Evolutionary conservation across 1,140 invertebrate genomes (phyloP), one percentile per base, ranked within the genome.

Genomic region (Solenopsis invicta): DNA sequence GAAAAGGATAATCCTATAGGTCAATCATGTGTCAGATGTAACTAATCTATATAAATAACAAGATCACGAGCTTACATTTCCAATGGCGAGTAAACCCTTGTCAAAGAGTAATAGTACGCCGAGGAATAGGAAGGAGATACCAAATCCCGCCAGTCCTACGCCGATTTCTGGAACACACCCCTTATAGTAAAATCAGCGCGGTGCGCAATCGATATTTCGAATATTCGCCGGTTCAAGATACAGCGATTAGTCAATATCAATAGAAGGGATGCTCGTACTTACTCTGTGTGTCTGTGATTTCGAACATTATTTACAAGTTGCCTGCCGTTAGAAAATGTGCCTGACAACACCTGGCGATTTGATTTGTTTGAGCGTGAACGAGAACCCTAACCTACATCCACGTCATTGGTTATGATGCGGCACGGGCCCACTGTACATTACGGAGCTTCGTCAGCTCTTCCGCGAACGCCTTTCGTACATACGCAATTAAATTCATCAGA

Each of bases 101-200:
- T 99, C 99, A 96, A 99, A 99, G 21, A 99, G 96, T 64, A 99
- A 96, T 56, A 99, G 92, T 71, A 99, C 97, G 77, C 99, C 99
- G 24, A 99, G 96, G 92, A 99, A 99, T 24, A 99, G 96, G 93
- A 99, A 99, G 67, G 98, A 97, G 90, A 99, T 97, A 16, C 99
- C 99, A 96, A 99, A 99, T 54, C 98, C 98, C 54, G 99, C 98
- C 69, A 99, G 96, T 18, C 99, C 99, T 54, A 99, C 98, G 62
- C 99, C 99, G 94, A 99, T 99, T 96, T 99, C 98, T 99, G 94
- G 86, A 91, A 92, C 24, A 78, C 50, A 87, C 76, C 37, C 54
- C 24, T 64, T 45, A 37, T 10, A 21, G 54, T 56, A 56, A 9
- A 56, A 56, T 56, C 54, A 21, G 18, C n/a, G 2, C 9, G 41